phyloP scores from a whole-genome alignment of 92 coral and sea anemone species.

The Parazoanthus swiftii region DNA sequence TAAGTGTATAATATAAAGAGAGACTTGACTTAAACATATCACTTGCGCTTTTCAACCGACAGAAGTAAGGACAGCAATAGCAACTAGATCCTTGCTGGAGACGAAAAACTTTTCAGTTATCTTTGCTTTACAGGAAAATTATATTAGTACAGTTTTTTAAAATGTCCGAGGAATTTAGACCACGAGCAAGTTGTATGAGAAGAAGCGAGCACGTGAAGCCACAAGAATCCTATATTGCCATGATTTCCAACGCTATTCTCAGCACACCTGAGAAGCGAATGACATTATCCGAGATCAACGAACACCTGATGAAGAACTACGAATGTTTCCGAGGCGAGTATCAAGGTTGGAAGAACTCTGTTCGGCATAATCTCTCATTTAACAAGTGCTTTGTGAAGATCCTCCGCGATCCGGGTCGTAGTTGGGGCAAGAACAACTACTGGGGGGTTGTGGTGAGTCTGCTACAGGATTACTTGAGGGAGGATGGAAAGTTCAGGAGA shows the following conservation, averaged over 20 bases:
- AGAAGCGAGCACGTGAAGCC: slow-evolving; percentile 36
- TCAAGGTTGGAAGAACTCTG: slow-evolving; percentile 62
- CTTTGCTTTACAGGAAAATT: background rate
- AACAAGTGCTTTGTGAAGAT: slow-evolving; percentile 60
- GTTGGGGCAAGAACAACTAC: slow-evolving; percentile 60
- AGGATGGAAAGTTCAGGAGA: slow-evolving; percentile 47
- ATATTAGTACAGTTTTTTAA: background rate
- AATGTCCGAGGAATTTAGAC: slow-evolving; percentile 16
- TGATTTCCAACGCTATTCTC: slow-evolving; percentile 55
- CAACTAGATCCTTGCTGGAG: background rate
- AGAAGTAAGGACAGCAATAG: background rate
- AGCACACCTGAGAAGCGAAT: slow-evolving; percentile 58
- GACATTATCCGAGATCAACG: slow-evolving; percentile 58
- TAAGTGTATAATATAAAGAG: slow-evolving; percentile 15
- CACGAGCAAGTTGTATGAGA: background rate
- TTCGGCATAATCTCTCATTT: slow-evolving; percentile 59
- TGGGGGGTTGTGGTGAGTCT: slow-evolving; percentile 55
- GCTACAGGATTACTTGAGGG: slow-evolving; percentile 51
- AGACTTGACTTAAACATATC: background rate
- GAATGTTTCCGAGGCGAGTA: slow-evolving; percentile 54
- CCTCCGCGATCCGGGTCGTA: slow-evolving; percentile 57
- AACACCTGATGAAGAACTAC: slow-evolving; percentile 53
- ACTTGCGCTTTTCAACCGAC: background rate
- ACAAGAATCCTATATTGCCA: slow-evolving; percentile 54
- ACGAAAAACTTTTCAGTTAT: background rate